Percentiles rank a stretch among this genome's conserved stretches.
phyloP scores from a whole-genome alignment of 2,888 invertebrate genomes.

The Prenolepis imparis region DNA sequence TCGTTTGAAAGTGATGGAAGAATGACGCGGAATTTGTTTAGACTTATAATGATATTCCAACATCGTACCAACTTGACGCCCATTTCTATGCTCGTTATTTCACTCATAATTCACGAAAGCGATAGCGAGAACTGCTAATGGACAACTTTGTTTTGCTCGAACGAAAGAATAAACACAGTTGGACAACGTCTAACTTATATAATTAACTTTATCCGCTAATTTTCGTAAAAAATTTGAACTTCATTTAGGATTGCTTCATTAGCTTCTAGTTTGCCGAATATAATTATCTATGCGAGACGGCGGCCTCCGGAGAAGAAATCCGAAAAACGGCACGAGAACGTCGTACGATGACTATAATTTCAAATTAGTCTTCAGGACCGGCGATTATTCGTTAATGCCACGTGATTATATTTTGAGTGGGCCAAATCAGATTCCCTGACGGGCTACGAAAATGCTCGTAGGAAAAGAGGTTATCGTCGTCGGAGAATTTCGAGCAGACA shows the following conservation, averaged over 20 bases:
- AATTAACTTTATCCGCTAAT: not conserved
- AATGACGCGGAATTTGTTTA: slow-evolving; percentile 60
- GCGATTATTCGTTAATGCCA: slow-evolving; percentile 64
- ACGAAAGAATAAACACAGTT: not conserved
- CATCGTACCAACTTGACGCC: slow-evolving; percentile 55
- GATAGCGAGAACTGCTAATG: not conserved
- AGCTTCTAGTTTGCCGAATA: slow-evolving; percentile 6
- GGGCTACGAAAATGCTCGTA: slow-evolving; percentile 55
- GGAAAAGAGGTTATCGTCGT: slow-evolving; percentile 65
- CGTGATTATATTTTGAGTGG: slow-evolving; percentile 63
- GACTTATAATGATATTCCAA: slow-evolving; percentile 65
- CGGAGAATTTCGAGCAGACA: slow-evolving; percentile 71
- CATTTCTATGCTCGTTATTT: slow-evolving; percentile 67
- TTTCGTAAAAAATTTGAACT: not conserved
- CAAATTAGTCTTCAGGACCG: slow-evolving; percentile 67
- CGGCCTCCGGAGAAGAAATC: not conserved
- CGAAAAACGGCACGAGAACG: slow-evolving; percentile 34
- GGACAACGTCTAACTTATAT: not conserved
- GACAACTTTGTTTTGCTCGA: not conserved
- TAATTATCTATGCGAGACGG: slow-evolving; percentile 14
- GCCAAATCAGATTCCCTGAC: slow-evolving; percentile 55
- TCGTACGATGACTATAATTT: slow-evolving; percentile 64
- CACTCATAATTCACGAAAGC: slow-evolving; percentile 54
- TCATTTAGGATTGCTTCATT: slow-evolving; percentile 39
- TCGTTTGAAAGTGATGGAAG: slow-evolving; percentile 16